Base-by-base conservation (phyloP, 2,888 invertebrate species). In the Campoplex nolae region DNA sequence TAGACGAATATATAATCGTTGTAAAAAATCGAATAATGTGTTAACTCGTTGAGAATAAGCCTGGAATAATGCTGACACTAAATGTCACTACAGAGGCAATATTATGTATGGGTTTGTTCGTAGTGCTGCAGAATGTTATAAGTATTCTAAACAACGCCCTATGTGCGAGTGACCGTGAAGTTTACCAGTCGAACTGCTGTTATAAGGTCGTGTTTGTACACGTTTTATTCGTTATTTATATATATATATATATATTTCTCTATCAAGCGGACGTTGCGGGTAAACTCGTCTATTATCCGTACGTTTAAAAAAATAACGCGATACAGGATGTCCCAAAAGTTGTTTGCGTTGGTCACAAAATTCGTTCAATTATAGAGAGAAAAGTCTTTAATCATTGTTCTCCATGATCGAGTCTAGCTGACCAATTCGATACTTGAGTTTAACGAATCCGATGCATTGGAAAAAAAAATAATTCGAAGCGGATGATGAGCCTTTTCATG, bases 251-350 rank as follows among this genome's bases (percentile, higher is more conserved):
- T 84, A 77, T 86, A 81, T 71, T 70, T 83, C 81, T 83, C 81
- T 87, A 88, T 86, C 84, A 88, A 89, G 85, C 87, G 85, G 75
- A 87, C 77, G 83, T 87, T 89, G 84, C 80, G 83, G 88, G 83
- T 23, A 78, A 87, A 81, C 58, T 83, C 80, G 70, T 65, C n/a
- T 67, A 78, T 79, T 76, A 80, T 67, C 28, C 28, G 68, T 56
- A 18, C 54, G 38, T 62, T 13, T 48, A 28, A 78, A 83, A 23
- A 78, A 23, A 73, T 48, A 48, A 73, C 18, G 65, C 23, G 65
- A 65, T 76, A 68, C n/a, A 32, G 62, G 6, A 32, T 62, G 62
- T 62, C 62, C 62, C 62, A 32, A 62, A 62, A 32, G 62, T 62
- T 51, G 18, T 51, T 7, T 1, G 23, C 16, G 16, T 13, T 2